Evolutionary conservation across 2,888 invertebrate species (phyloP).

Genomic region (Prostheceraeus crozeri): DNA sequence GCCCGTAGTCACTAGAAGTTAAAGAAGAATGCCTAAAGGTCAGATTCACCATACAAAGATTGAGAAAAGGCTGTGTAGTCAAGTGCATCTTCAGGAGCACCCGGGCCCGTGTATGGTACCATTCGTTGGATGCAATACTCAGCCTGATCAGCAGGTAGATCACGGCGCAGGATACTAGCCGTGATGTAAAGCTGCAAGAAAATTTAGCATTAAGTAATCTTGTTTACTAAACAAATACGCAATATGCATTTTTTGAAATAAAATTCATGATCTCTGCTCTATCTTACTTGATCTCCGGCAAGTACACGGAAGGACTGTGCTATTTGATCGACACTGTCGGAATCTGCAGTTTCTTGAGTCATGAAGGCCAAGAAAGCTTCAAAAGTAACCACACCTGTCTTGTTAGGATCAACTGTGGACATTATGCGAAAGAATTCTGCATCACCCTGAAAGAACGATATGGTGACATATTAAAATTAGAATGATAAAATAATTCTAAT

Average conservation of each 20-base stretch:
- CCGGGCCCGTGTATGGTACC: constrained; percentile 88
- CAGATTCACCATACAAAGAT: constrained; percentile 69
- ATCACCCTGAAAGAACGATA: constrained; percentile 67
- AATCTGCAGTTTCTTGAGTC: constrained; percentile 61
- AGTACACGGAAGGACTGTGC: constrained; percentile 17
- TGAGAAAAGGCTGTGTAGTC: constrained; percentile 99
- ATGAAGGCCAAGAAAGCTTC: constrained; percentile 99
- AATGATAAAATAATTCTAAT: background rate
- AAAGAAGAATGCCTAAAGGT: constrained; percentile 45
- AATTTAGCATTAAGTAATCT: too few relatives aligned
- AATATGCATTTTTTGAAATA: too few relatives aligned
- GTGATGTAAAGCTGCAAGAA: constrained; percentile 81
- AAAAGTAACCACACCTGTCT: constrained; percentile 87
- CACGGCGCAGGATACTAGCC: constrained; percentile 90
- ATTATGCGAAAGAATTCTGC: constrained; percentile 93
- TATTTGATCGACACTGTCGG: constrained; percentile 33
- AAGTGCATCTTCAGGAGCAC: constrained; percentile 81
- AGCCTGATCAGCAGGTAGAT: constrained; percentile 97
- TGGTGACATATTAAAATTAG: background rate
- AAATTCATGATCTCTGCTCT: too few relatives aligned
- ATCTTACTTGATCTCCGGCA: background rate
- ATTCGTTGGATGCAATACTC: constrained; percentile 99
- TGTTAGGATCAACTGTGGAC: constrained; percentile 92
- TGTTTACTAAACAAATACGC: too few relatives aligned
- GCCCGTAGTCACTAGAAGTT: too few relatives aligned